phyloP scores from a whole-genome alignment of 2,888 invertebrate genomes.

The Anthrax anthrax region DNA sequence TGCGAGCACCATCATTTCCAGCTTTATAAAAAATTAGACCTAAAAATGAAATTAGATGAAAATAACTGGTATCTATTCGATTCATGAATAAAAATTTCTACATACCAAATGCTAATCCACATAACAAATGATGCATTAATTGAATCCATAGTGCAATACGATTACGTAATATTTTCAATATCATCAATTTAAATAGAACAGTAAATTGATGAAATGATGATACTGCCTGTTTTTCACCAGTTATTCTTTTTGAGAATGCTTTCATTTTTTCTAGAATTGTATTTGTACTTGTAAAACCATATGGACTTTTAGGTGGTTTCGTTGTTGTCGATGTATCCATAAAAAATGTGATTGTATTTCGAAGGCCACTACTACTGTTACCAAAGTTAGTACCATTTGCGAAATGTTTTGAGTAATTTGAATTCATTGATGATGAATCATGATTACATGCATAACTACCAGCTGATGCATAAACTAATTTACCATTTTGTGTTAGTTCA shows the following conservation, averaged over 20 bases:
- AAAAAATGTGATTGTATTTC: constrained; percentile 34
- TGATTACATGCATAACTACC: constrained; percentile 10
- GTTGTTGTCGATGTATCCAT: constrained; percentile 17
- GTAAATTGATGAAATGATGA: constrained; percentile 44
- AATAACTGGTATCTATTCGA: background rate
- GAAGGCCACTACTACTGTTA: constrained; percentile 33
- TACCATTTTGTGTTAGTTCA: constrained; percentile 45
- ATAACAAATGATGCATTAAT: constrained; percentile 44
- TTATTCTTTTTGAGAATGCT: constrained; percentile 31
- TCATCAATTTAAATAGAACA: constrained; percentile 44
- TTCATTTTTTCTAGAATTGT: constrained; percentile 39
- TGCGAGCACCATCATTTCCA: constrained; percentile 48
- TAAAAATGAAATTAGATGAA: constrained; percentile 13
- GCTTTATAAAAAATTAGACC: constrained; percentile 47
- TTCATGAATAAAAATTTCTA: background rate
- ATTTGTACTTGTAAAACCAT: constrained; percentile 12
- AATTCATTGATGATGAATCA: too few species aligned
- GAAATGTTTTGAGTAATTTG: too few species aligned
- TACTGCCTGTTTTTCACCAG: constrained; percentile 34
- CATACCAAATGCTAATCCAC: constrained; percentile 38
- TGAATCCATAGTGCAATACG: constrained; percentile 45
- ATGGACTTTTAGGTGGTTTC: constrained; percentile 6
- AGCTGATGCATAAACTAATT: constrained; percentile 23
- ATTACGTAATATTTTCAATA: constrained; percentile 44
- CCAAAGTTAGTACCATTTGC: too few species aligned